Conservation (phyloP, 2,113 vertebrate species). For the Mustela nigripes region DNA sequence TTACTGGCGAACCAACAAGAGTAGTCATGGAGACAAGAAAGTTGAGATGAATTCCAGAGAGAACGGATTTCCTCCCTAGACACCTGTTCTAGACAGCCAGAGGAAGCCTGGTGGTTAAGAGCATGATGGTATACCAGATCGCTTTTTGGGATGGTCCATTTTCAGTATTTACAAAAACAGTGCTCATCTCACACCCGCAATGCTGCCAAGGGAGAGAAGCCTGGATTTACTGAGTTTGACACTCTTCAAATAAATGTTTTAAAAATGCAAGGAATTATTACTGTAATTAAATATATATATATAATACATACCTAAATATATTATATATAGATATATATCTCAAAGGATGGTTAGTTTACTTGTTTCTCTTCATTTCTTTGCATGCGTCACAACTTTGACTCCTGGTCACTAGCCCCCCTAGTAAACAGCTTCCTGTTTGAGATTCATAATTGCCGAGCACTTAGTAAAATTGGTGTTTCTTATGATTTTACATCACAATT, state of each 20-base stretch:
- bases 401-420: neutral
- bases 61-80: neutral
- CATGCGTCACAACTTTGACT: neutral
- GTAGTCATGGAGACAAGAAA: neutral
- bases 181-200: neutral
- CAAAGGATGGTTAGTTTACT: neutral
- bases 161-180: neutral
- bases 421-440: neutral
- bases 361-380: slow-evolving; percentile 36
- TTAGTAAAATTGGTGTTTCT: neutral
- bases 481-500: neutral
- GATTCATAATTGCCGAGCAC: neutral
- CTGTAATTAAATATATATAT: neutral
- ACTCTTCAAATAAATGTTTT: neutral
- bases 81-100: neutral
- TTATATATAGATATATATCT: too few species aligned
- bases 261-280: neutral
- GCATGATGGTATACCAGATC: too few species aligned
- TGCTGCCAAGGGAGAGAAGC: neutral
- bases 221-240: neutral
- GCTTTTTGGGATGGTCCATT: neutral
- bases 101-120: too few species aligned
- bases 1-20: neutral
- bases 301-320: too few species aligned
- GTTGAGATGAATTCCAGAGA: neutral